Base-by-base conservation (phyloP, 2,113 vertebrate species). In the Trichechus manatus region DNA sequence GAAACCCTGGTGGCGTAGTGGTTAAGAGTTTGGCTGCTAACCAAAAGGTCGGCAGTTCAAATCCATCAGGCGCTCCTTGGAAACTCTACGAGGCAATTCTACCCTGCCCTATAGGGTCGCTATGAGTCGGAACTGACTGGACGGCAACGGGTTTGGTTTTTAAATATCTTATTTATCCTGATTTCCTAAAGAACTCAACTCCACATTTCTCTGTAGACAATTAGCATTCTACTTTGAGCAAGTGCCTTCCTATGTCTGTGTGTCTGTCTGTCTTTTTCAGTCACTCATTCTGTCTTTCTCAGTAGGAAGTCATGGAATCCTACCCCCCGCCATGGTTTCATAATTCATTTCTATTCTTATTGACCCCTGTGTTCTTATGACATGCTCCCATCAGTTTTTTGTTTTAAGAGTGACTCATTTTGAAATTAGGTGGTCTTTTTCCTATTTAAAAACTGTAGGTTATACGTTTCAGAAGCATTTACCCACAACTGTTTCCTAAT, bases 401-500 rank as follows among this genome's bases (percentile, higher is more conserved):
- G 22, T 63, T 68, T 56, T 25, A n/a, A 36, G 64, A 93, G n/a
- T 20, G 75, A 70, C 5, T 56, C 29, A 20, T 66, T 82, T 90
- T 70, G 68, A 91, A 93, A 86, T 84, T 9, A 91, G 59, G 14
- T 19, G 19, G 70, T 53, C 61, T 56, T 74, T 81, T 87, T 83
- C 74, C 74, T 44, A n/a, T 59, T 85, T 66, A 88, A 93, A 86
- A 86, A 74, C n/a, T 56, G 14, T 22, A 89, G 29, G 29, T 44
- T 82, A 50, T 27, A 70, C 47, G 13, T 89, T 94, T 87, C 61
- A 83, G 87, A 61, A 93, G 36, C 25, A 70, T 64, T 64, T 81
- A 56, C 13, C 47, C 25, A 23, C 68, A 93, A 87, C 78, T 78
- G 66, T 50, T 91, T 72, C 36, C 70, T 63, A 96, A 94, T n/a